phyloP scores from a whole-genome alignment of 2,113 vertebrate genomes.

The Takifugu flavidus region DNA sequence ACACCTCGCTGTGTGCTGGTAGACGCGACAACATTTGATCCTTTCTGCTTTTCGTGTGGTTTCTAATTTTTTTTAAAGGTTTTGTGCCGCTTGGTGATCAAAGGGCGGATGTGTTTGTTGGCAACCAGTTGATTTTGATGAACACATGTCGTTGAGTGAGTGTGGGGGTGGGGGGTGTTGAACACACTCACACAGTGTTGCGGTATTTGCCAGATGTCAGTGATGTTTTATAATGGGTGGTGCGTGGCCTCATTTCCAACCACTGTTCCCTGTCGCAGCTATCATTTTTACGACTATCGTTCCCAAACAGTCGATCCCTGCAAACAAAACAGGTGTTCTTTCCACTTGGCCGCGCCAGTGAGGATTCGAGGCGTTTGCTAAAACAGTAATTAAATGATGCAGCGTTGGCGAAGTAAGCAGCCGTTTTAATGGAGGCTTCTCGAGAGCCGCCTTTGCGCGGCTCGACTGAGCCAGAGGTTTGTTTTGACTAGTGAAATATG shows the following conservation, averaged over 20 bases:
- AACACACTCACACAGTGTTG: conserved; percentile 59
- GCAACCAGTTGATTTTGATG: conserved; percentile 23
- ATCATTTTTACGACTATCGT: conserved; percentile 19
- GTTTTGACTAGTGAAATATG: conserved; percentile 10
- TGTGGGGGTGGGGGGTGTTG: conserved; percentile 26
- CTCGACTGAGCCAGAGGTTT: not conserved
- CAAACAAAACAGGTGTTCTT: conserved; percentile 28
- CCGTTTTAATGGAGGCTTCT: too few species aligned
- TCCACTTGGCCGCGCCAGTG: not conserved
- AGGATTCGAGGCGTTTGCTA: not conserved
- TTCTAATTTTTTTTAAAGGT: conserved; percentile 5
- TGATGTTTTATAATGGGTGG: conserved; percentile 59
- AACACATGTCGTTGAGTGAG: conserved; percentile 16
- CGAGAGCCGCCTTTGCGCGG: not conserved
- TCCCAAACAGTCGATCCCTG: not conserved
- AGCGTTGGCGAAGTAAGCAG: not conserved
- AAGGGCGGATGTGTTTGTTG: conserved; percentile 14
- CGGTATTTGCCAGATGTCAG: conserved; percentile 70
- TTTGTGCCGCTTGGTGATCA: conserved; percentile 19
- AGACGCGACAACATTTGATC: not conserved
- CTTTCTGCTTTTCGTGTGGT: not conserved
- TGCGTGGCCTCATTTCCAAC: conserved; percentile 26
- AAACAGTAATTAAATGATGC: not conserved
- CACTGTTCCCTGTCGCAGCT: conserved; percentile 33
- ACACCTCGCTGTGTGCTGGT: too few species aligned